These are phyloP conservation scores for Bactericera cockerelli DNA, from an alignment of 1,140 invertebrate genomes.

Conservation along the genomic window DNA sequence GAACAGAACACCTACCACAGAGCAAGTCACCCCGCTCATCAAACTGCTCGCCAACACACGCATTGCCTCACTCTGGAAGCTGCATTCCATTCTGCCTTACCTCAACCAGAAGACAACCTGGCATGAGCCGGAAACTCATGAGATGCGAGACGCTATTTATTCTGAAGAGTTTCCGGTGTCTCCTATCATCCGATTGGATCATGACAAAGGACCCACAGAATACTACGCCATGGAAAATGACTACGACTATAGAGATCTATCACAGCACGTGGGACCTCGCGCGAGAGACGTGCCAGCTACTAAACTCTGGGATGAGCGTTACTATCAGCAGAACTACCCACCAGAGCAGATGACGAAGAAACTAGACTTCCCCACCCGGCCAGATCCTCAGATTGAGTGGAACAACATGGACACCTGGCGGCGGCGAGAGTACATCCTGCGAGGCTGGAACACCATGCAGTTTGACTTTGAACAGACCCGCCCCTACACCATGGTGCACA, in stretches of 20 bases:
- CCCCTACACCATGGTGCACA: background rate
- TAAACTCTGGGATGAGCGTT: background rate
- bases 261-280: background rate
- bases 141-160: background rate
- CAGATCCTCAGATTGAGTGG: background rate
- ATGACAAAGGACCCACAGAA: background rate
- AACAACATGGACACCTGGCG: background rate
- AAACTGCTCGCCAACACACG: slow-evolving; percentile 1
- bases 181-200: background rate
- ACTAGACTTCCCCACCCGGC: background rate
- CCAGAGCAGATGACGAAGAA: background rate
- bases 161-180: slow-evolving; percentile 4
- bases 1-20: slow-evolving; percentile 2
- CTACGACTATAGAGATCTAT: background rate
- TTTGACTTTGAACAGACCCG: background rate
- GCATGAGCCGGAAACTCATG: background rate
- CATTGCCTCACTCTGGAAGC: background rate
- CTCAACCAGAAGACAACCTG: background rate
- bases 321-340: slow-evolving; percentile 1
- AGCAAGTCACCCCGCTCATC: background rate
- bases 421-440: background rate
- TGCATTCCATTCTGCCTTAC: slow-evolving; percentile 4
- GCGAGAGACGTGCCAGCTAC: background rate
- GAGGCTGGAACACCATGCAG: background rate
- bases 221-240: background rate